Base-by-base conservation (phyloP, 2,797 vertebrate species). In the Masticophis lateralis region DNA sequence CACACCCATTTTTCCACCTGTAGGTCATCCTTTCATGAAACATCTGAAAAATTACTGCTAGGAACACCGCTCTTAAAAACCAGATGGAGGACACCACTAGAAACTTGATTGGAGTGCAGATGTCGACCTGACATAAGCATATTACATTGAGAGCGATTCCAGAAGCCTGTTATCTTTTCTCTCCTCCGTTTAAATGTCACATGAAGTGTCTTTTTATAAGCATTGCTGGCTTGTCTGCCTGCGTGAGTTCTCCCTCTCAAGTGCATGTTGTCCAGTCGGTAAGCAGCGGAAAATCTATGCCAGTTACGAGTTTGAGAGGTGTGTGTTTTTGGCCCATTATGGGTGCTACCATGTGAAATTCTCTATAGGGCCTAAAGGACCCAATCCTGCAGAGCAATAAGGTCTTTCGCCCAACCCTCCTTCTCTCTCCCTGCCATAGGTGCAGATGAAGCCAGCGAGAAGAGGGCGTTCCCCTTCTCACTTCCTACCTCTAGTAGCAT, bases 271-370 rank as follows among this genome's bases (percentile, higher is more conserved):
- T 14, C n/a, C 27, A 90, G 61, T 57, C 59, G 32, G 25, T 11
- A 28, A 3, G 43, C 59, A 22, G 16, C 1, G 25, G 90, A 8
- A 88, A 66, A 91, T 74, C 9, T 28, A 32, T 79, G 12, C 86
- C 4, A 83, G 18, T 61, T 63, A 18, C 10, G 1, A 59, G 28
- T 74, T 88, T 14, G 0, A 0, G 0, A 0, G 89, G 95, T 95
- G 95, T 92, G 3, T 94, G 94, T 57, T 59, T 94, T 96, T 55
- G 66, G 93, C 94, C 95, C 95, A 96, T 94, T 96, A 3, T 55
- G 3, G 55, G 55, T 0, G 55, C 55, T 56, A 56, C 55, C 3
- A 56, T 8, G 51, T 61, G 20, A 57, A n/a, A 53, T 37, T 25
- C 16, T 28, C 12, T 18, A 53, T 60, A 32, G 47, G 55, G 86